Conservation (phyloP, 2,797 vertebrate genomes). For the Myotis daubentonii region DNA sequence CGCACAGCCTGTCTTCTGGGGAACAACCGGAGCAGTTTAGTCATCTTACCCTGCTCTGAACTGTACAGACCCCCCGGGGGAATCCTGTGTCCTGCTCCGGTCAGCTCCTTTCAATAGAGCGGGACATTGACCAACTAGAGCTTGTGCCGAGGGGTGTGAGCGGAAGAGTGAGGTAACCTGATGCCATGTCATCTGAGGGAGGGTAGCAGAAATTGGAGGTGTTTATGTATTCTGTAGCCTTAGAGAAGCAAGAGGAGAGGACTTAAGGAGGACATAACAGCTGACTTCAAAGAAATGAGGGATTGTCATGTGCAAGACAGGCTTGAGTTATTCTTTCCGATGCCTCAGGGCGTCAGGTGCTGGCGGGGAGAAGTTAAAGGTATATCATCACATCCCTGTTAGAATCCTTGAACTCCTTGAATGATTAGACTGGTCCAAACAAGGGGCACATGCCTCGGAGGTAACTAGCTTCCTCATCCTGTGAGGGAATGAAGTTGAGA, state of each 20-base stretch:
- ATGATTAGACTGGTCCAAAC: background rate
- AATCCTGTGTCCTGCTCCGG: background rate
- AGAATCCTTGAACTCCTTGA: background rate
- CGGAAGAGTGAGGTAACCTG: background rate
- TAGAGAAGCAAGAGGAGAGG: conserved; percentile 4
- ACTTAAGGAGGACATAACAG: background rate
- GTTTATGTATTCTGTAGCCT: background rate
- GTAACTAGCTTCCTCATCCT: background rate
- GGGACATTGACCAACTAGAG: background rate
- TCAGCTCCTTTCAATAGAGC: background rate
- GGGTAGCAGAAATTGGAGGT: background rate
- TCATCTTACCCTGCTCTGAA: background rate
- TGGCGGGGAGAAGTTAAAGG: background rate
- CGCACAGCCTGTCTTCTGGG: background rate
- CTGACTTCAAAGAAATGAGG: background rate
- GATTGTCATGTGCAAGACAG: background rate
- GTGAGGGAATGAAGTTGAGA: background rate
- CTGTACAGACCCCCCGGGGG: background rate
- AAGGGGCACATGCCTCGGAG: background rate
- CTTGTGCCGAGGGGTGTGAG: background rate
- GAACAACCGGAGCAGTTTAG: background rate
- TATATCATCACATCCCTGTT: background rate
- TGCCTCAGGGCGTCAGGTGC: background rate
- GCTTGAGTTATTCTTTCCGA: background rate
- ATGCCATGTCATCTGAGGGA: background rate